Evolutionary conservation across 2,888 invertebrate genomes (phyloP), one percentile per base, ranked within the genome.

Genomic region (Cephus pygmeus): DNA sequence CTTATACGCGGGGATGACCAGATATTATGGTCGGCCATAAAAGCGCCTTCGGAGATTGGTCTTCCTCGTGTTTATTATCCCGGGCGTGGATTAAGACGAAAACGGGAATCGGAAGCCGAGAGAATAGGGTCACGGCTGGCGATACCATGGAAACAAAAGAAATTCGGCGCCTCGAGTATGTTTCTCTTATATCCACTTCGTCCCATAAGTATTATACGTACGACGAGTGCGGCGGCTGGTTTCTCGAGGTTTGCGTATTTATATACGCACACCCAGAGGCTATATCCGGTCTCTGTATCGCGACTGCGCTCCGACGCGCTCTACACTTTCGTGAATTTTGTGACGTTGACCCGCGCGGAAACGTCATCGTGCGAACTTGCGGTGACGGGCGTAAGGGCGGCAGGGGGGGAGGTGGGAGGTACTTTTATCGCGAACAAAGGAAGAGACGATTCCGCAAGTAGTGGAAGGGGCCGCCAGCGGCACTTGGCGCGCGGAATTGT

Each of bases 91-190:
- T 90, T 89, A 88, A 87, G 88, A 87, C 83, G 86, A 83, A 56
- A 87, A 87, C 85, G 88, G 83, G 87, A 85, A 87, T 90, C 89
- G 90, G 89, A 89, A 89, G 89, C 90, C 86, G 85, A 81, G 56
- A 56, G 76, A 76, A 79, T 76, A 69, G 76, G 76, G 79, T 76
- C 75, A 71, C 36, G 74, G 34, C 30, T 34, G 12, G 71, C 11
- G 71, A 71, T 34, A 23, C 12, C 71, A 34, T 33, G 31, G 71
- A 34, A 74, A 74, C 34, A 74, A 34, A 71, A 74, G 36, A 36
- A 74, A 74, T 30, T 30, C 23, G 34, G 35, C 34, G 74, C 33
- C 74, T 34, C 23, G 74, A 34, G 36, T 30, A n/a, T 74, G 56
- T 23, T 56, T 56, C 56, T 56, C 56, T 56, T 56, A 56, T 9